phyloP scores from a whole-genome alignment of 1,140 invertebrate species.

The Polypedilum pembai region DNA sequence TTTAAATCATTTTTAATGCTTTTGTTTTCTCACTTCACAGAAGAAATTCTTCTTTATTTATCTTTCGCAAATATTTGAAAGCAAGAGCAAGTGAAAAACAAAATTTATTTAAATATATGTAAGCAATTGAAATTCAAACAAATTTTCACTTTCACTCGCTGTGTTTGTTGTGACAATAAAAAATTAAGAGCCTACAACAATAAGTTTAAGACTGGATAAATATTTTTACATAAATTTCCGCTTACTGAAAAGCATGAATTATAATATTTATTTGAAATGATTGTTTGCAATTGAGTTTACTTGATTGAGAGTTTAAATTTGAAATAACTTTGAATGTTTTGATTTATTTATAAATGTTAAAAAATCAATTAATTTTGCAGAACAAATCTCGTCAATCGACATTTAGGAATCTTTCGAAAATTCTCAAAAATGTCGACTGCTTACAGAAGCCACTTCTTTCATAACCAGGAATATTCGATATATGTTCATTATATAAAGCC shows the following conservation, averaged over 20 bases:
- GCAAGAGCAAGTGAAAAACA: too few relatives aligned
- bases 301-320: too few relatives aligned
- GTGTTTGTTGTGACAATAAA: neutral
- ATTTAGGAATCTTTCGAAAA: neutral
- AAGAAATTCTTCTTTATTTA: neutral
- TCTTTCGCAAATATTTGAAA: neutral
- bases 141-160: neutral
- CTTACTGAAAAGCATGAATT: too few relatives aligned
- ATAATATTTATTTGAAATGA: too few relatives aligned
- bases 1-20: conserved; percentile 14
- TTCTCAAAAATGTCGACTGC: neutral
- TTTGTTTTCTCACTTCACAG: neutral
- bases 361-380: neutral
- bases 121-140: neutral
- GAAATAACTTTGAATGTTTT: too few relatives aligned
- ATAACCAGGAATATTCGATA: neutral
- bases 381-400: neutral
- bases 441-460: neutral
- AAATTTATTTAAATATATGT: conserved; percentile 20
- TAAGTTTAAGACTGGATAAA: neutral
- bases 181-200: neutral
- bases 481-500: neutral
- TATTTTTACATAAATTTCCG: neutral
- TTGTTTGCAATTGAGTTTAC: too few relatives aligned
- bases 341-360: too few relatives aligned